Evolutionary conservation across 1,140 invertebrate species (phyloP), one percentile per base, ranked within the genome.

Genomic region (Zaprionus vittiger): DNA sequence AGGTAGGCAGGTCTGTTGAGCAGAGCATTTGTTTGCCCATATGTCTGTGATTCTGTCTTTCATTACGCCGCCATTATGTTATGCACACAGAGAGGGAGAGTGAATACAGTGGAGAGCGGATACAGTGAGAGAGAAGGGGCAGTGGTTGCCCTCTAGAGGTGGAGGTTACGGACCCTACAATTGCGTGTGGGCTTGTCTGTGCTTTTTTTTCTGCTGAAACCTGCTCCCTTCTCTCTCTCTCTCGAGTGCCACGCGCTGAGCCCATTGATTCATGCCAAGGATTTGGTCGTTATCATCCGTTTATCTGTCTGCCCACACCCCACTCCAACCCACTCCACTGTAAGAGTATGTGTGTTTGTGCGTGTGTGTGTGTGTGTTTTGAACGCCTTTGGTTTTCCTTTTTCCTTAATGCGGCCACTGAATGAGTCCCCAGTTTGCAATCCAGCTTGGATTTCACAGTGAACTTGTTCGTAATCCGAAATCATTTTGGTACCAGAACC

Each of bases 381-480:
- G 49, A 65, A 60, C 64, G 56, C 69, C 73, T 79, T 83, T 54
- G 61, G 49, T 22, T 79, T 83, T 59, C 49, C 31, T 34, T 75
- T 60, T 66, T 47, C 72, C 60, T 77, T 80, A 67, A 77, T 77
- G 54, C 69, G 28, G 47, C 73, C 64, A 73, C 66, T 80, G 77
- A 85, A 85, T 84, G 81, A 84, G 81, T 85, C 82, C 82, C 82
- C 66, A 72, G 81, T 63, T 72, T 78, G 75, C 82, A 85, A 72
- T 85, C 82, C 47, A 52, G 81, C 81, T 85, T 73, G 63, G 64
- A 22, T 55, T 24, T 28, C 41, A 17, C 28, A 26, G 44, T 34
- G 41, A 24, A 52, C 47, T 52, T 14, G 47, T 52, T 47, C 47
- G 11, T 52, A 52, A 52, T 52, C 20, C 47, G 47, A 52, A 20